phyloP scores from a whole-genome alignment of 2,113 vertebrate genomes.

The Phoxinus phoxinus region DNA sequence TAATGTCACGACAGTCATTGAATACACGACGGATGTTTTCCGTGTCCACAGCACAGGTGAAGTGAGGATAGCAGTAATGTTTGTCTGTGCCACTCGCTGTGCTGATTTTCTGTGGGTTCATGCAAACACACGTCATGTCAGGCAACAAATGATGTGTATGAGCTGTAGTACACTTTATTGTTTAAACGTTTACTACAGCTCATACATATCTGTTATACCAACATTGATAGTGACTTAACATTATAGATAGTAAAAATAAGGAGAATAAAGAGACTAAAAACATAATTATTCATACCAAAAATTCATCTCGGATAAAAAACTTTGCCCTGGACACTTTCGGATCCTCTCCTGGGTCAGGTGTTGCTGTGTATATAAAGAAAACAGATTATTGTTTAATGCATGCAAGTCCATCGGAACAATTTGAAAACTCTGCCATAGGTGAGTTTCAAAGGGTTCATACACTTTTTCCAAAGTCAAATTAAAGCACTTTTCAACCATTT shows the following conservation, averaged over 20 bases:
- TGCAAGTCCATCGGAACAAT: not conserved
- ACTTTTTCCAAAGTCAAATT: too few species aligned
- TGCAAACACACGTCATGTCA: constrained; percentile 2
- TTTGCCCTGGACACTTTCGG: constrained; percentile 90
- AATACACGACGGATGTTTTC: constrained; percentile 92
- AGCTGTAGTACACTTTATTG: too few species aligned
- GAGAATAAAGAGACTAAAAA: not conserved
- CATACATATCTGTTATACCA: not conserved
- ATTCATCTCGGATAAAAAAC: constrained; percentile 91
- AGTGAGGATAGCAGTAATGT: constrained; percentile 97
- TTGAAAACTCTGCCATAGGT: not conserved
- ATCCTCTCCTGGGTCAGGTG: constrained; percentile 87
- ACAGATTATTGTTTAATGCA: not conserved
- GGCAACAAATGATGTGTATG: too few species aligned
- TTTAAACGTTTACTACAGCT: too few species aligned
- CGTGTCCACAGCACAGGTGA: constrained; percentile 95
- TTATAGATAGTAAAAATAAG: not conserved
- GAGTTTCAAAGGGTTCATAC: not conserved
- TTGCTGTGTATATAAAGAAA: constrained; percentile 72
- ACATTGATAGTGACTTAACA: not conserved
- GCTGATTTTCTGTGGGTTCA: constrained; percentile 88
- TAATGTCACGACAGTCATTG: constrained; percentile 92
- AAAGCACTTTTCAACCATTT: too few species aligned
- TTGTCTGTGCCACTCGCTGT: constrained; percentile 88
- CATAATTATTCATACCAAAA: constrained; percentile 75